A percentile compares a stretch with the other conserved stretches of the same genome.
These are phyloP conservation scores for Gonioctena quinquepunctata DNA, from an alignment of 1,140 invertebrate species.

Conservation along the genomic window DNA sequence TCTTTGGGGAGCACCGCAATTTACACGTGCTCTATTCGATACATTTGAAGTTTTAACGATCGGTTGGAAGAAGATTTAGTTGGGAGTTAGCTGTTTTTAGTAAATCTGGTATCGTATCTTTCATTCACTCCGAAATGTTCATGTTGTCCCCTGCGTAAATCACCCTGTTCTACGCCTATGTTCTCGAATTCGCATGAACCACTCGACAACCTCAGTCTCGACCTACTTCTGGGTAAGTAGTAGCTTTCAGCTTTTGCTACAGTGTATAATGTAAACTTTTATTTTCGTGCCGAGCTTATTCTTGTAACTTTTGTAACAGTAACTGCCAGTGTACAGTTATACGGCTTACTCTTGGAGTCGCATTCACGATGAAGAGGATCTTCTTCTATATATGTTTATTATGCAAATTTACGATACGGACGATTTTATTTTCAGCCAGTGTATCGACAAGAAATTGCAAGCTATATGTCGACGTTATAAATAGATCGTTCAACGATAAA, in stretches of 20 bases:
- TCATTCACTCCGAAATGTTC: too few species aligned
- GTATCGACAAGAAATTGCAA: too few species aligned
- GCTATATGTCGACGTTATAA: too few species aligned
- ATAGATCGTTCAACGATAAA: too few species aligned
- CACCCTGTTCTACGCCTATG: background rate
- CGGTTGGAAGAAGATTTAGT: too few species aligned
- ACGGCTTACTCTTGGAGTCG: background rate
- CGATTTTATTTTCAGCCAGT: too few species aligned
- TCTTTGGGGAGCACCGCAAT: too few species aligned
- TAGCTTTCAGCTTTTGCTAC: background rate
- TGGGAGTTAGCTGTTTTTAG: too few species aligned
- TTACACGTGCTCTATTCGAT: too few species aligned
- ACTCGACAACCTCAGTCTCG: background rate
- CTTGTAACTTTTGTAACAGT: background rate
- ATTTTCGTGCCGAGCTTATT: background rate
- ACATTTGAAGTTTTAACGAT: too few species aligned
- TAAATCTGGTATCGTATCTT: too few species aligned
- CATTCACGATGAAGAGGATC: background rate
- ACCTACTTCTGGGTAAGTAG: background rate
- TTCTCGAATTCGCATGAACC: background rate
- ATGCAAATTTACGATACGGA: background rate
- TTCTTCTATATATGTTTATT: background rate
- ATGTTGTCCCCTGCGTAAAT: background rate
- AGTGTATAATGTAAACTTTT: background rate
- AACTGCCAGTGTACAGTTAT: background rate